Conservation (phyloP, 1,140 invertebrate species). For the Pogonognathellus flavescens region DNA sequence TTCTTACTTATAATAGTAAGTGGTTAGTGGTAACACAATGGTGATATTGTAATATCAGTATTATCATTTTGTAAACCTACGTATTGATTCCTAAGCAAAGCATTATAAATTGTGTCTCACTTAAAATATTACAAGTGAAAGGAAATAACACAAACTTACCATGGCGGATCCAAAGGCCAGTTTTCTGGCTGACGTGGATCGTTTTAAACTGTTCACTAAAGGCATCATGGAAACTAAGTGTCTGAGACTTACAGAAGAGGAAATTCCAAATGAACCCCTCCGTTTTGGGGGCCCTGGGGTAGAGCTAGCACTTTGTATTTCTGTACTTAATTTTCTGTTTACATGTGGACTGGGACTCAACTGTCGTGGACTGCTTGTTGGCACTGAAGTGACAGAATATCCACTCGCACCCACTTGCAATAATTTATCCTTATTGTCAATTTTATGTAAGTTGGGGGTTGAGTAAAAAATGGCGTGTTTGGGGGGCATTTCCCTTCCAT, state of each 20-base stretch:
- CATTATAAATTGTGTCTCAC: too few relatives aligned
- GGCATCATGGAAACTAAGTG: conserved; percentile 45
- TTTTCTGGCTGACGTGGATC: conserved; percentile 21
- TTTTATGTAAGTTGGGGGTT: conserved; percentile 58
- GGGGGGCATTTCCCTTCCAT: background rate
- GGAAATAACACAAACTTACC: background rate
- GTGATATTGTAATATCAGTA: too few relatives aligned
- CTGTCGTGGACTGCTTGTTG: background rate
- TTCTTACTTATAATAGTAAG: too few relatives aligned
- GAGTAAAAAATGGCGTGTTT: conserved; percentile 31
- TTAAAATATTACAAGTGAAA: background rate
- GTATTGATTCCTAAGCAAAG: too few relatives aligned
- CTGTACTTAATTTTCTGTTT: background rate
- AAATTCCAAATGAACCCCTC: background rate
- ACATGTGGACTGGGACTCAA: background rate
- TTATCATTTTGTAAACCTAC: too few relatives aligned
- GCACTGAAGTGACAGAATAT: background rate
- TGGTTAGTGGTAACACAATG: too few relatives aligned
- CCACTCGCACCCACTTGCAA: background rate
- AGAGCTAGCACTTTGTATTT: background rate
- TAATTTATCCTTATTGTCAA: conserved; percentile 1
- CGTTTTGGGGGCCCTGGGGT: background rate
- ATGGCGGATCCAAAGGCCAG: conserved; percentile 39
- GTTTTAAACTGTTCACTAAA: conserved; percentile 26
- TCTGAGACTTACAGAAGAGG: background rate